phyloP scores from a whole-genome alignment of 2,888 invertebrate genomes.

The Loripinus fragilis region DNA sequence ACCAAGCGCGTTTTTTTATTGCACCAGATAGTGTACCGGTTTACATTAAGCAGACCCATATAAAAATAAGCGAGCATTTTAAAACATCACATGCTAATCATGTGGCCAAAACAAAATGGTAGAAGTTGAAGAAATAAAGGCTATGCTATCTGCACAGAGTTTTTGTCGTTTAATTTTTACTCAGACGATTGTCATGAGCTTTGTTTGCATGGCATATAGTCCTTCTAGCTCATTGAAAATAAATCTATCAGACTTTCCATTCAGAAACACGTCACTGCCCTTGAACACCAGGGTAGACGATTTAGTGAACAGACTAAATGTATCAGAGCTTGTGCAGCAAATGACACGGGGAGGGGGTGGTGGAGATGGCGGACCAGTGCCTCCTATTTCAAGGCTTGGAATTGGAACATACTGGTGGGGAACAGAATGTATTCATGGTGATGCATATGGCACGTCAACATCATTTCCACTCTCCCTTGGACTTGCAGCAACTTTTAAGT shows the following conservation, averaged over 20 bases:
- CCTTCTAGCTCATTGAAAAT: not conserved
- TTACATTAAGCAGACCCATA: too few species aligned
- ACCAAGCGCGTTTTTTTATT: too few species aligned
- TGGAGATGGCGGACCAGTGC: slow-evolving; percentile 62
- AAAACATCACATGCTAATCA: slow-evolving; percentile 32
- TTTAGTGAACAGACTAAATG: slow-evolving; percentile 68
- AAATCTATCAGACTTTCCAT: slow-evolving; percentile 60
- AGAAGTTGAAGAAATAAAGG: not conserved
- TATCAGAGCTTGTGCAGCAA: slow-evolving; percentile 70
- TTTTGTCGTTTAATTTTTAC: not conserved
- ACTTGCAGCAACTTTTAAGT: slow-evolving; percentile 76
- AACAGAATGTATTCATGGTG: slow-evolving; percentile 76
- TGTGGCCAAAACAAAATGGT: slow-evolving; percentile 18
- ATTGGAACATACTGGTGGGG: slow-evolving; percentile 74
- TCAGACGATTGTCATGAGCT: not conserved
- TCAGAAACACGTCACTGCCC: slow-evolving; percentile 73
- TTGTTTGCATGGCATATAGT: not conserved
- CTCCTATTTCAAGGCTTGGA: slow-evolving; percentile 69
- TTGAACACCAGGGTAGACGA: slow-evolving; percentile 74
- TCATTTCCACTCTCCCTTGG: slow-evolving; percentile 76
- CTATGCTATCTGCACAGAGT: not conserved
- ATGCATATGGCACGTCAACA: slow-evolving; percentile 70
- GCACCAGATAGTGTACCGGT: too few species aligned
- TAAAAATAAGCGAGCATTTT: too few species aligned
- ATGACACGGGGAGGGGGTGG: slow-evolving; percentile 65